Evolutionary conservation across 2,797 vertebrate genomes (phyloP), one percentile per base, ranked within the genome.

Genomic region (Gymnoscopelus braueri): DNA sequence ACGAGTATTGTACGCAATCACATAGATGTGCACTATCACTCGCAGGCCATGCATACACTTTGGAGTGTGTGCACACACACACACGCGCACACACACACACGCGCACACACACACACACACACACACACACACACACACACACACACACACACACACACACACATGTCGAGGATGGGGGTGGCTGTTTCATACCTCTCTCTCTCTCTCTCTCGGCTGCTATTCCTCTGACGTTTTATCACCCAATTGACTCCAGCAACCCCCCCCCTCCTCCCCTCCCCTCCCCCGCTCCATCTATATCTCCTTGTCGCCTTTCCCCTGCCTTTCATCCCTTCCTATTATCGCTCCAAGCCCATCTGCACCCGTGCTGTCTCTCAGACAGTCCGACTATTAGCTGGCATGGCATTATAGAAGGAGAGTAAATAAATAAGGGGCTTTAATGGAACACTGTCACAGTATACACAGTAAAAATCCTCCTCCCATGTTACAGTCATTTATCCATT

Each of bases 281-380:
- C 76, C 82, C 72, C 53, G 75, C 81, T 79, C 74, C 73, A 56
- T 15, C 78, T 71, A 56, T 69, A 71, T 58, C 73, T 83, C 78
- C 87, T 89, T 87, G 87, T 89, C 86, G 32, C 10, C 69, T 29
- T 47, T 75, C 73, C 77, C 67, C 77, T 80, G 52, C 82, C 86
- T 86, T 89, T 90, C 75, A 88, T 82, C 86, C 77, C 6, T 64
- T 49, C 81, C 75, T 80, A 74, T 91, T 90, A 92, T 92, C 87
- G 79, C 84, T 86, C 71, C 68, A 79, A 84, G 78, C 74, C 84
- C 86, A 87, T 92, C 87, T 90, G 86, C 82, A 84, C 85, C 82
- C 84, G 50, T 59, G 77, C 69, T 7, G 48, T 68, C 72, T 82
- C 75, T 65, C 72, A 57, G 63, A 67, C 67, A 82, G 75, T 78